A percentile compares a stretch with the other conserved stretches of the same genome.
Evolutionary conservation across 2,113 vertebrate genomes (phyloP).

Genomic region (Podarcis muralis): DNA sequence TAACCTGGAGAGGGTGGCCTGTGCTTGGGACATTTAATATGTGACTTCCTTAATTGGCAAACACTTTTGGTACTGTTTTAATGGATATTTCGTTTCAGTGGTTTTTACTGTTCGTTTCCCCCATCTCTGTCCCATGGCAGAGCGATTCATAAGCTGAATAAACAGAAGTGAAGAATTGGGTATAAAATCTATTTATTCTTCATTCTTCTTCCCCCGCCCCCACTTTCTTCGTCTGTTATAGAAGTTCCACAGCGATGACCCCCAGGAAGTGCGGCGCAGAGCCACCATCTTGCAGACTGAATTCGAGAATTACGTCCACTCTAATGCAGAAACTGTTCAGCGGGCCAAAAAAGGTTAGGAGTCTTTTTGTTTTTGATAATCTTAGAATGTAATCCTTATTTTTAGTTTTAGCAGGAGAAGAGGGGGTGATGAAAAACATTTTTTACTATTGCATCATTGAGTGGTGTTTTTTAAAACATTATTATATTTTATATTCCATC

Average conservation of each 20-base stretch:
- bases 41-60: too few species aligned
- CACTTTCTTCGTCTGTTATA: conserved; percentile 72
- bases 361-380: not conserved
- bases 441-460: too few species aligned
- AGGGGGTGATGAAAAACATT: too few species aligned
- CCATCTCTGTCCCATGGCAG: not conserved
- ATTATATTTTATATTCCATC: too few species aligned
- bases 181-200: conserved; percentile 95
- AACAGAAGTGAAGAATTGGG: too few species aligned
- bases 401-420: too few species aligned
- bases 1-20: conserved; percentile 99
- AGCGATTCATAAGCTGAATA: too few species aligned
- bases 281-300: conserved; percentile 91
- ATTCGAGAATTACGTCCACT: conserved; percentile 89
- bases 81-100: not conserved
- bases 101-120: not conserved
- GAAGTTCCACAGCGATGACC: conserved; percentile 73
- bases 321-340: conserved; percentile 66
- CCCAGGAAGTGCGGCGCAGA: conserved; percentile 84
- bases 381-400: too few species aligned
- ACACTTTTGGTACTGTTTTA: not conserved
- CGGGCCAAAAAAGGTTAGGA: conserved; percentile 90
- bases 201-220: conserved; percentile 80
- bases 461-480: too few species aligned
- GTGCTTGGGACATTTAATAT: not conserved